A percentile compares a stretch with the other conserved stretches of the same genome.
phyloP scores from a whole-genome alignment of 2,113 vertebrate genomes.

The Lampris incognitus region DNA sequence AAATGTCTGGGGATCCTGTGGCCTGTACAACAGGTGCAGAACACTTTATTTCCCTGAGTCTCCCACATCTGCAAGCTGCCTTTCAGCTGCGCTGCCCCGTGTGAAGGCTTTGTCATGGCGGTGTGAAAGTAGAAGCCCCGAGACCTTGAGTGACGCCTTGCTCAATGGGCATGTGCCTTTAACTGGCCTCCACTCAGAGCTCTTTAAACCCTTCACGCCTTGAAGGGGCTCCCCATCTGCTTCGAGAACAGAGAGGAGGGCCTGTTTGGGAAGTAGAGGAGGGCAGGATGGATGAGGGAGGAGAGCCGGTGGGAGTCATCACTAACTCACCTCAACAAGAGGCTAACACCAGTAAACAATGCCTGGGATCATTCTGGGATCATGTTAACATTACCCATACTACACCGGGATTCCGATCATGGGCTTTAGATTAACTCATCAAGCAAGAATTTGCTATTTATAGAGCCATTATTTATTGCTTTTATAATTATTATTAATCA shows the following conservation, averaged over 20 bases:
- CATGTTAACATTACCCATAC: slow-evolving; percentile 78
- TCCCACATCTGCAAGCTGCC: slow-evolving; percentile 60
- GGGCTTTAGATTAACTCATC: slow-evolving; percentile 75
- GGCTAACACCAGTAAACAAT: slow-evolving; percentile 84
- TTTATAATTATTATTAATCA: too few species aligned
- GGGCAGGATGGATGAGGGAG: slow-evolving; percentile 66
- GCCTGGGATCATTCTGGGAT: slow-evolving; percentile 73
- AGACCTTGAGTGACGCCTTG: slow-evolving; percentile 73
- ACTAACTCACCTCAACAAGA: slow-evolving; percentile 76
- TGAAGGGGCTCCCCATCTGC: slow-evolving; percentile 82
- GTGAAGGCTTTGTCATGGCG: slow-evolving; percentile 66
- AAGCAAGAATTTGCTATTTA: slow-evolving; percentile 58
- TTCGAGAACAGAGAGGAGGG: slow-evolving; percentile 60
- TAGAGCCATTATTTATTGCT: too few species aligned
- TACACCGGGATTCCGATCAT: slow-evolving; percentile 69
- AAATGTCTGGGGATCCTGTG: not conserved
- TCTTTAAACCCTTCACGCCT: slow-evolving; percentile 74
- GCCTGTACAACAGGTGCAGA: slow-evolving; percentile 64
- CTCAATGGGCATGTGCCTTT: slow-evolving; percentile 74
- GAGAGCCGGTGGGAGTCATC: slow-evolving; percentile 77
- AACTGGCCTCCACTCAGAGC: slow-evolving; percentile 57
- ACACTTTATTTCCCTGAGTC: slow-evolving; percentile 43
- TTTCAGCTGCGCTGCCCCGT: slow-evolving; percentile 52
- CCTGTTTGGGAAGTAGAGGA: slow-evolving; percentile 36
- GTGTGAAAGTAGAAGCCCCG: slow-evolving; percentile 71